Conservation (phyloP, 2,113 vertebrate genomes). For the Dermatemys mawii region DNA sequence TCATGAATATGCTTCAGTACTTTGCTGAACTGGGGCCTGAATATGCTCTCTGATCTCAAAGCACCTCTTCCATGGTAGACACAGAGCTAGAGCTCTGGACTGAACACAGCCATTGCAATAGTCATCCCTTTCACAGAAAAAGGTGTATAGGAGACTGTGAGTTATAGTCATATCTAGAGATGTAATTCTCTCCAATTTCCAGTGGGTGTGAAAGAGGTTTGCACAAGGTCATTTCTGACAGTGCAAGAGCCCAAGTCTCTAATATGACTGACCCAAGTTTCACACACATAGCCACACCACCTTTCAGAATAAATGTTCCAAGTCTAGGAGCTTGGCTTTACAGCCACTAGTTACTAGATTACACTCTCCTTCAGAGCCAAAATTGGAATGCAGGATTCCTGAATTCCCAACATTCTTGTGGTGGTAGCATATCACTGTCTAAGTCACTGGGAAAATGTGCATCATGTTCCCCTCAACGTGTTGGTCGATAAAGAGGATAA, state of each 20-base stretch:
- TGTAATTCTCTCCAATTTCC: neutral
- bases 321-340: constrained; percentile 10
- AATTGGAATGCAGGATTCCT: neutral
- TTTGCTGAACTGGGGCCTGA: constrained; percentile 18
- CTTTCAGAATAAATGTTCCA: constrained; percentile 6
- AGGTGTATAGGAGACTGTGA: neutral
- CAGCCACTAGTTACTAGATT: neutral
- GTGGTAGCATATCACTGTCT: neutral
- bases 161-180: neutral
- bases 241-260: neutral
- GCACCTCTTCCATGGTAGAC: constrained; percentile 23
- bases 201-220: neutral
- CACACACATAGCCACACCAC: neutral
- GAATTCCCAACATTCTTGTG: neutral
- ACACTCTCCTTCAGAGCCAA: neutral
- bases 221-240: neutral
- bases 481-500: neutral
- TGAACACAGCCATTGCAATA: constrained; percentile 16
- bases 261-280: constrained; percentile 3
- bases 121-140: neutral
- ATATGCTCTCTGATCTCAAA: neutral
- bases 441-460: neutral
- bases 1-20: constrained; percentile 21
- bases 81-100: constrained; percentile 21
- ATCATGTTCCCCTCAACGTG: neutral